phyloP scores from a whole-genome alignment of 64 coral and sea anemone genomes.

The Cladopsammia gracilis region DNA sequence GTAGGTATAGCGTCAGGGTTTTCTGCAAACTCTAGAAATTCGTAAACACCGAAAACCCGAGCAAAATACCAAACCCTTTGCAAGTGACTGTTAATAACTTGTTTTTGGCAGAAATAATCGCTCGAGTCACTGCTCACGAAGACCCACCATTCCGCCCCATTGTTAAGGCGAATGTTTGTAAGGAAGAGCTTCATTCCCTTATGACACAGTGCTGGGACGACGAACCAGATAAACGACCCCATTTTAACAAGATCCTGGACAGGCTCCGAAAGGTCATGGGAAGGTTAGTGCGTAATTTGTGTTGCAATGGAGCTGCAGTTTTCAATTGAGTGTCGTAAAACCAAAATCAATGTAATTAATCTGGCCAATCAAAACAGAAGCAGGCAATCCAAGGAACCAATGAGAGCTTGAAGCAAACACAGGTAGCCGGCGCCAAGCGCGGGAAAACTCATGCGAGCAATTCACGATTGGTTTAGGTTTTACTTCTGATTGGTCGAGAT shows the following conservation, averaged over 20 bases:
- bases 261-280: slow-evolving; percentile 90
- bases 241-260: slow-evolving; percentile 89
- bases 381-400: too few species aligned
- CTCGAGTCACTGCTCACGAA: slow-evolving; percentile 65
- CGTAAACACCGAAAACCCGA: neutral
- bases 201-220: slow-evolving; percentile 93
- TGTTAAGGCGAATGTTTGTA: slow-evolving; percentile 69
- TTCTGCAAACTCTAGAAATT: too few species aligned
- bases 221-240: slow-evolving; percentile 83
- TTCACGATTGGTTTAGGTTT: too few species aligned
- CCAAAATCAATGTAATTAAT: too few species aligned
- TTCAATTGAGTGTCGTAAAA: too few species aligned
- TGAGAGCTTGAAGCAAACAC: too few species aligned
- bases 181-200: slow-evolving; percentile 67
- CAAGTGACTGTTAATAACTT: neutral
- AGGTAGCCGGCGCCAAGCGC: too few species aligned
- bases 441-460: too few species aligned
- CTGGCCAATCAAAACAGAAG: too few species aligned
- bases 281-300: slow-evolving; percentile 14
- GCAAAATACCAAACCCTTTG: neutral
- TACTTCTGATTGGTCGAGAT: too few species aligned
- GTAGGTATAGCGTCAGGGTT: too few species aligned
- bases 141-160: slow-evolving; percentile 86
- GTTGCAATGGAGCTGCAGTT: too few species aligned
- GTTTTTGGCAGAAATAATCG: slow-evolving; percentile 52